phyloP scores from a whole-genome alignment of 2,113 vertebrate genomes.

The Xenus cinereus region DNA sequence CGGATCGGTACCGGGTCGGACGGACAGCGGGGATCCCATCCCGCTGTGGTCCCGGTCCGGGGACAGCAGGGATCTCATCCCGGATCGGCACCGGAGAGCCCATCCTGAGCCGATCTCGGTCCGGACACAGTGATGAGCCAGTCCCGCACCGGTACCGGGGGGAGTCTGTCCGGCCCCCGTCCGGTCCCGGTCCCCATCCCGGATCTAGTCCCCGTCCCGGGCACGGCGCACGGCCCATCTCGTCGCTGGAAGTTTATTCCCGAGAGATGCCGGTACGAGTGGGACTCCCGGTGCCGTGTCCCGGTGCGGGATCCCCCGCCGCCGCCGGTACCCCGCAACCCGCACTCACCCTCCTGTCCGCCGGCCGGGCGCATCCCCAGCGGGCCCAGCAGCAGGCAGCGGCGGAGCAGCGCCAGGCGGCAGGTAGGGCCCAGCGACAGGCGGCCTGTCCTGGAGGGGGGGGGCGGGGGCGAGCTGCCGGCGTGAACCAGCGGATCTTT shows the following conservation, averaged over 20 bases:
- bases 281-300: neutral
- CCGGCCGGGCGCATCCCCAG: neutral
- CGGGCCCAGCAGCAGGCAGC: neutral
- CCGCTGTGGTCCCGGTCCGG: neutral
- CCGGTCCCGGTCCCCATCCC: neutral
- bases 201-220: neutral
- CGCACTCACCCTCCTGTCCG: slow-evolving; percentile 39
- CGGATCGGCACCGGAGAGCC: neutral
- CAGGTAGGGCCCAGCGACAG: neutral
- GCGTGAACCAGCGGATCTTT: no score
- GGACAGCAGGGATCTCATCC: no score
- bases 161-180: neutral
- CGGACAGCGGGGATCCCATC: neutral
- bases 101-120: no score
- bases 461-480: neutral
- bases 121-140: neutral
- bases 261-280: neutral
- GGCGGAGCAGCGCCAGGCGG: neutral
- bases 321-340: neutral
- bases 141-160: neutral
- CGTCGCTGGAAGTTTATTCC: neutral
- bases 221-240: neutral
- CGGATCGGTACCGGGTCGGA: neutral
- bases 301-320: neutral
- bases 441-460: neutral